These are phyloP conservation scores for roundworm (Caenorhabditis elegans) DNA, from an alignment of 1,140 invertebrate species.

Conservation along the genomic window DNA sequence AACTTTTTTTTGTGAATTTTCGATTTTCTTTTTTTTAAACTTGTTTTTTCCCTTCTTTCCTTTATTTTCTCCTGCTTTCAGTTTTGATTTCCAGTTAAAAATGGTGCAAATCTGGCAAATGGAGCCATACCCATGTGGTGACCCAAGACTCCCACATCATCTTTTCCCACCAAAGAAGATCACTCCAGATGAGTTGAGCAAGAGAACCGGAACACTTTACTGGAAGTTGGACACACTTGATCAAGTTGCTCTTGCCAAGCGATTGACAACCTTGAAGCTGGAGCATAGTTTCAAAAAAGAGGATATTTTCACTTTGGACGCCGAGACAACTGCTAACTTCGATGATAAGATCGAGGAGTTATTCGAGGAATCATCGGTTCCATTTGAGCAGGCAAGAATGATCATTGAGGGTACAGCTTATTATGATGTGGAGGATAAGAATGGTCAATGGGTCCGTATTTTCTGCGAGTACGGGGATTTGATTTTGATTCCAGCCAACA, in stretches of 20 bases:
- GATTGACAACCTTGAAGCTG: conserved; percentile 60
- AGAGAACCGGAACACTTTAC: conserved; percentile 49
- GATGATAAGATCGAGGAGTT: conserved; percentile 62
- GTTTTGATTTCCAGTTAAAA: conserved; percentile 17
- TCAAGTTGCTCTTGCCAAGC: conserved; percentile 57
- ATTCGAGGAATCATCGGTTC: conserved; percentile 61
- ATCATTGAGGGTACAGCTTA: conserved; percentile 64
- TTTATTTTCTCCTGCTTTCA: neutral
- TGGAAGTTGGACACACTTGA: conserved; percentile 60
- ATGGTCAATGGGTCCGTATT: conserved; percentile 60
- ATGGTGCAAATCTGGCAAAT: conserved; percentile 55
- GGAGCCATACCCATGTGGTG: conserved; percentile 52
- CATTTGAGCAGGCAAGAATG: conserved; percentile 58
- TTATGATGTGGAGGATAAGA: conserved; percentile 62
- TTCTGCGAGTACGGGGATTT: conserved; percentile 55
- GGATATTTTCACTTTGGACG: conserved; percentile 64
- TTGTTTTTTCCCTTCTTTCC: neutral
- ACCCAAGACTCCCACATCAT: conserved; percentile 51
- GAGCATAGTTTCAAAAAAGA: conserved; percentile 63
- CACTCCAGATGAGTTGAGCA: conserved; percentile 51
- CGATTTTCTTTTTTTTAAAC: neutral
- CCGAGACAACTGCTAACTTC: conserved; percentile 63
- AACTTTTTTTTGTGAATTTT: neutral
- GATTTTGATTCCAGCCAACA: conserved; percentile 48
- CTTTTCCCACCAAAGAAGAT: conserved; percentile 52